Percentiles rank a stretch among this genome's conserved stretches.
Evolutionary conservation across 2,888 invertebrate genomes (phyloP).

Genomic region (Pelosia muscerda): DNA sequence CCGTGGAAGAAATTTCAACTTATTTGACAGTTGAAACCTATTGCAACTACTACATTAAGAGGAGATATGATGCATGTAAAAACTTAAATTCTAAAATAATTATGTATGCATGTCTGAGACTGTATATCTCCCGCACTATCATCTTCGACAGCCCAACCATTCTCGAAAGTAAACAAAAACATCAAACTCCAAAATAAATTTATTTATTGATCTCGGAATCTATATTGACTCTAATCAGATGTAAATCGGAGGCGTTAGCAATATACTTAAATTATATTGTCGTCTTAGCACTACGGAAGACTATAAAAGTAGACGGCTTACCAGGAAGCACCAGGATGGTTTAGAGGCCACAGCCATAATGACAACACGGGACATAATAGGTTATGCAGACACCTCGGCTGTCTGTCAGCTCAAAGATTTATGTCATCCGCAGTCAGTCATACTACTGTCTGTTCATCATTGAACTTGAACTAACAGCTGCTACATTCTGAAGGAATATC

Average conservation of each 20-base stretch:
- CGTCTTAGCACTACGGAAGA: neutral
- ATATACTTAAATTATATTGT: neutral
- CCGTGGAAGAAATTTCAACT: neutral
- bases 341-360: neutral
- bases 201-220: neutral
- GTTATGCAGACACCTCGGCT: neutral
- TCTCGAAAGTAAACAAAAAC: neutral
- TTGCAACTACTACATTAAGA: too few relatives aligned
- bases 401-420: neutral
- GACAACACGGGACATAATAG: constrained; percentile 2
- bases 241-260: constrained; percentile 3
- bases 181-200: constrained; percentile 5
- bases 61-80: too few relatives aligned
- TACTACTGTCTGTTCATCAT: neutral
- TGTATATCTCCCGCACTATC: neutral
- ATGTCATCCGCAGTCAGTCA: neutral
- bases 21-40: neutral
- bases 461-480: neutral
- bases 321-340: neutral
- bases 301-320: neutral
- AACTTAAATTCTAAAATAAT: too few relatives aligned
- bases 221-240: constrained; percentile 1
- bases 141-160: neutral
- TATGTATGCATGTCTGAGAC: too few relatives aligned
- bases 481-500: neutral